A percentile compares a stretch with the other conserved stretches of the same genome.
These are phyloP conservation scores for Enteromius paludinosus DNA, from an alignment of 2,797 vertebrate genomes.

Conservation along the genomic window DNA sequence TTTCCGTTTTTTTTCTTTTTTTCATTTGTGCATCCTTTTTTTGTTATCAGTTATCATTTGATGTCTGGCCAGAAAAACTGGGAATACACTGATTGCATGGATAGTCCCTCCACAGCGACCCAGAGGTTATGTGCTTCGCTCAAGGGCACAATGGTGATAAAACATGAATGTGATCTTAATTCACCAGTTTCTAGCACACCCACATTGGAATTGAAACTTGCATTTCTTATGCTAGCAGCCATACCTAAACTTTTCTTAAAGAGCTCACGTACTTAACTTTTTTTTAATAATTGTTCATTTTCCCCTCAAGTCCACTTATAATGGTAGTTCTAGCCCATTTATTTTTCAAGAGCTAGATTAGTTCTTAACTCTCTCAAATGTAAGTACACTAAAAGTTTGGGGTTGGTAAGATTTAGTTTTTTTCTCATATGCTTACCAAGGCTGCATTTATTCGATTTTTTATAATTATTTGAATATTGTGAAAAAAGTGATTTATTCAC, in stretches of 20 bases:
- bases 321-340: background rate
- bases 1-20: background rate
- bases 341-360: background rate
- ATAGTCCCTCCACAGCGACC: background rate
- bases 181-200: constrained; percentile 1
- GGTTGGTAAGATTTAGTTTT: background rate
- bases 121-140: background rate
- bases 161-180: constrained; percentile 6
- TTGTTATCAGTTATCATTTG: background rate
- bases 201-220: background rate
- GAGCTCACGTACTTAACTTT: background rate
- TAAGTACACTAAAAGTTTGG: background rate
- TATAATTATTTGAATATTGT: background rate
- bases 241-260: background rate
- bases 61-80: background rate
- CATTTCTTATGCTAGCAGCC: background rate
- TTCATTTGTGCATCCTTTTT: background rate
- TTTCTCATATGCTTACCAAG: background rate
- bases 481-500: background rate
- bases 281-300: too few relatives aligned
- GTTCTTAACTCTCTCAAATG: background rate
- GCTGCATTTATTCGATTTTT: background rate
- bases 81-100: background rate
- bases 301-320: background rate
- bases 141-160: constrained; percentile 10